Evolutionary conservation across 1,140 invertebrate species (phyloP), one percentile per base, ranked within the genome.

Genomic region (Papilio glaucus): DNA sequence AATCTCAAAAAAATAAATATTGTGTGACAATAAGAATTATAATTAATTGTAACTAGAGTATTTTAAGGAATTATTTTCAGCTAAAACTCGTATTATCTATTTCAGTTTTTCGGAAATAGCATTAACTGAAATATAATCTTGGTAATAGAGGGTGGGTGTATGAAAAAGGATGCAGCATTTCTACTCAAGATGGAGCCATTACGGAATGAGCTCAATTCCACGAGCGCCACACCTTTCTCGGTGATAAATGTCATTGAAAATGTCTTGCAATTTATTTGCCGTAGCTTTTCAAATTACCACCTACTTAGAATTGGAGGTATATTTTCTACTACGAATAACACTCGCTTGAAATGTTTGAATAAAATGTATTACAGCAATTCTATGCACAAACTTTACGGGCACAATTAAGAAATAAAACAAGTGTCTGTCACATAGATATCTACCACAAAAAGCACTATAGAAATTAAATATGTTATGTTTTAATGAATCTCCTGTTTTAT

Each of bases 241-340:
- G 67, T 69, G 67, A 69, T 69, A 69, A 69, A 69, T 49, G 41
- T 69, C 67, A 69, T 69, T 69, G 67, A 53, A 49, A 69, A 69
- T 69, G 67, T 69, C 67, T 33, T 69, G 67, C 67, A 49, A 69
- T 69, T 49, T 69, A 69, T 69, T 49, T 69, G 67, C 67, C 67
- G 67, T 69, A 45, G 65, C 65, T 68, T 65, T 65, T 65, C 62
- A 65, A 65, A 65, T 65, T 65, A 65, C 62, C 62, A 65, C 62
- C 62, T 65, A 65, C 62, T 65, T 65, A 65, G 33, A 65, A 21
- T 65, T 24, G 37, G 62, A 65, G 33, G 62, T 65, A 65, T 65
- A 65, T 65, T 65, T 65, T 65, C 62, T 65, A 65, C 62, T 38
- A 65, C 39, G 62, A 38, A 65, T 33, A 37, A 33, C 26, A 61